phyloP scores from a whole-genome alignment of 2,797 vertebrate genomes.

The Anguilla anguilla region DNA sequence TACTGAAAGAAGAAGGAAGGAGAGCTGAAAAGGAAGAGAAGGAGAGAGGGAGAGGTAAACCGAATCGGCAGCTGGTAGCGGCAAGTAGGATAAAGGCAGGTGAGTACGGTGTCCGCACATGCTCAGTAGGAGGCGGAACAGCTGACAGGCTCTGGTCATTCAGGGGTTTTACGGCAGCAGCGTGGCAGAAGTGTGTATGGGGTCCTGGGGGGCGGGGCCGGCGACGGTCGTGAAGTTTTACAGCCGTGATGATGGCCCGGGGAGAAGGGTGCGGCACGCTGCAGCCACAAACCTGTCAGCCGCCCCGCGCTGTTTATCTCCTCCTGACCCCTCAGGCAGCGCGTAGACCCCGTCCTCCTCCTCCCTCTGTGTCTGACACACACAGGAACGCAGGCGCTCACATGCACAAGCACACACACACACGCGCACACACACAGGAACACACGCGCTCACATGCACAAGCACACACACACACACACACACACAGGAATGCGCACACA shows the following conservation, averaged over 20 bases:
- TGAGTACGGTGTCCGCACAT: slow-evolving; percentile 35
- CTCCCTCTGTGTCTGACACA: neutral
- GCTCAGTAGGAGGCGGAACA: slow-evolving; percentile 43
- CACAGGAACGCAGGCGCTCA: neutral
- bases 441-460: slow-evolving; percentile 14
- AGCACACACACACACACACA: neutral
- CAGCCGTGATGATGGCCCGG: slow-evolving; percentile 19
- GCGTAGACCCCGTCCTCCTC: neutral
- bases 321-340: neutral
- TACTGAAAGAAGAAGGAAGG: slow-evolving; percentile 16
- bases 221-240: slow-evolving; percentile 21
- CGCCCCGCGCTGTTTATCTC: neutral
- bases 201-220: slow-evolving; percentile 25
- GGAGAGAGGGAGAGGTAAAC: neutral
- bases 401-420: neutral
- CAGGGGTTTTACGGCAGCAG: slow-evolving; percentile 49
- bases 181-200: slow-evolving; percentile 43
- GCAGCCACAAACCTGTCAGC: slow-evolving; percentile 23
- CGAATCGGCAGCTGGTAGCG: neutral
- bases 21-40: slow-evolving; percentile 20
- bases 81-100: slow-evolving; percentile 2
- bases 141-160: slow-evolving; percentile 26
- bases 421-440: neutral
- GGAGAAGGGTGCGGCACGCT: neutral
- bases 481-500: neutral